A percentile compares a stretch with the other conserved stretches of the same genome.
Evolutionary conservation across 2,888 invertebrate genomes (phyloP).

Genomic region (Drosophila melanosoma): DNA sequence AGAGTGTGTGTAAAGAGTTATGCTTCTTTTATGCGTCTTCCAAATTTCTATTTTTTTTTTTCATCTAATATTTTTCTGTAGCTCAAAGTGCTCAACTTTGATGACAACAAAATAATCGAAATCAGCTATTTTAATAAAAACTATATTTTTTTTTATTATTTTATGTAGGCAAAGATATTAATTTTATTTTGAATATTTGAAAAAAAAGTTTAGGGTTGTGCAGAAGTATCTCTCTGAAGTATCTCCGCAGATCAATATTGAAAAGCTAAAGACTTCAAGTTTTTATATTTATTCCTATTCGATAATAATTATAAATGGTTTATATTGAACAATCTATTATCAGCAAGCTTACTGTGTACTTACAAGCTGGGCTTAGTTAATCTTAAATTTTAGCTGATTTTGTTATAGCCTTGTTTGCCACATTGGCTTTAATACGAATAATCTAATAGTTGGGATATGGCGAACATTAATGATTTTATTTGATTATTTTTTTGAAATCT

Average conservation of each 20-base stretch:
- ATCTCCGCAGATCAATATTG: not conserved
- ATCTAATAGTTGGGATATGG: constrained; percentile 25
- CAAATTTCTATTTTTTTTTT: not conserved
- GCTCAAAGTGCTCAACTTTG: not conserved
- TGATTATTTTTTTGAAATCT: constrained; percentile 15
- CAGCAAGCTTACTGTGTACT: not conserved
- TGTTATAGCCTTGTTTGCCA: not conserved
- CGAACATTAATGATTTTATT: constrained; percentile 42
- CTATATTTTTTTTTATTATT: too few relatives aligned
- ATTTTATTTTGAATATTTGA: too few relatives aligned
- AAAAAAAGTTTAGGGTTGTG: too few relatives aligned
- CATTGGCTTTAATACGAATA: constrained; percentile 9
- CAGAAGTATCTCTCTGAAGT: not conserved
- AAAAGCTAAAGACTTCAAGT: not conserved
- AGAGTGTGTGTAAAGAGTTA: not conserved
- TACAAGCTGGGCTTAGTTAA: not conserved
- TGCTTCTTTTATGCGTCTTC: not conserved
- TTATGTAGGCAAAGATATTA: too few relatives aligned
- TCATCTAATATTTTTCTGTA: not conserved
- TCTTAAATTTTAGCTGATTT: not conserved
- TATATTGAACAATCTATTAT: not conserved
- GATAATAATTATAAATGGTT: not conserved
- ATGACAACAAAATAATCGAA: not conserved
- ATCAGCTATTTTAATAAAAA: too few relatives aligned
- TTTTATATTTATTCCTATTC: not conserved